Evolutionary conservation across 2,113 vertebrate genomes (phyloP), one percentile per base, ranked within the genome.

Genomic region (Amblyornis subalaris): DNA sequence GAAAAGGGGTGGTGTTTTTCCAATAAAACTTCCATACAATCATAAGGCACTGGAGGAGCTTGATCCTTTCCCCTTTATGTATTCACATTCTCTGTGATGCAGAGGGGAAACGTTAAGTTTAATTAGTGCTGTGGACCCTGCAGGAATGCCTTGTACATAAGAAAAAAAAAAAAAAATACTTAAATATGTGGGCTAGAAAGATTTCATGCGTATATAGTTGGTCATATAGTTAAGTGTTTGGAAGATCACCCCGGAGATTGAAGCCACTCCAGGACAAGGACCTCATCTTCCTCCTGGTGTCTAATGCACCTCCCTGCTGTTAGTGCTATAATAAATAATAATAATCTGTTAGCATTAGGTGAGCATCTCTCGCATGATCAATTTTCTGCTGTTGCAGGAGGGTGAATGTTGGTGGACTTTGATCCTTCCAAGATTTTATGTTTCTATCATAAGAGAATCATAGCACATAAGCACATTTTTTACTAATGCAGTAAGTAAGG

Each of bases 261-360:
- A 90, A 97, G 89, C 90, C 88, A 84, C 91, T 94, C 96, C 45
- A 74, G 89, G 92, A 97, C 89, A 94, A 95, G 91, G 93, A 94
- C 94, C 92, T 95, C 95, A 94, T 90, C 92, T 94, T 94, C 95
- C 66, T 62, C 80, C 84, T 69, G 84, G 86, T 17, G 48, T 82
- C 96, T 96, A 96, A 96, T 94, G 93, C 96, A 97, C 88, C 94
- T 88, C 90, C 60, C 85, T 75, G 33, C 81, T 80, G 90, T 95
- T 95, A 96, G 82, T 96, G 93, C 93, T 85, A 76, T 93, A 97
- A 97, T 97, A 96, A 97, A 97, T 97, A 97, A 97, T 94, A 96
- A 96, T 96, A 96, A 95, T 95, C 94, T 91, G 91, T 90, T 96
- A 96, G 94, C 94, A 96, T 96, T 96, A 96, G 91, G 90, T 96